A percentile compares a stretch with the other conserved stretches of the same genome.
phyloP scores from a whole-genome alignment of 2,113 vertebrate genomes.

The Lichenostomus cassidix region DNA sequence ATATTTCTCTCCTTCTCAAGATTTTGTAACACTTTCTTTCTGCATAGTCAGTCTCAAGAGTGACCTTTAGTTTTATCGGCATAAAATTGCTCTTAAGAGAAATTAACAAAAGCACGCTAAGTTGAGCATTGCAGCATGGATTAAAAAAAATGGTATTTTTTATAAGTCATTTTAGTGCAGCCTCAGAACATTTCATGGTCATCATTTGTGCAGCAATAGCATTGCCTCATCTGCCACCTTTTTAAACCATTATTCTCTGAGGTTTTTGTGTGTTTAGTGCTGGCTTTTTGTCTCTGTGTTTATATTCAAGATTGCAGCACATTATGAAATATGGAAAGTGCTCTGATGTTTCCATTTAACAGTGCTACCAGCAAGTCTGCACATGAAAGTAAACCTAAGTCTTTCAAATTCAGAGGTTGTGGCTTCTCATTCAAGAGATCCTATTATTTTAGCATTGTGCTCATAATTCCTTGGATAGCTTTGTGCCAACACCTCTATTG shows the following conservation, averaged over 20 bases:
- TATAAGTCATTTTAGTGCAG: neutral
- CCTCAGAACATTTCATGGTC: neutral
- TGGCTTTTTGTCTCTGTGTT: neutral
- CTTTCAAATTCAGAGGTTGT: conserved; percentile 1
- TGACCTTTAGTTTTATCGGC: neutral
- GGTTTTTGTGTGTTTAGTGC: neutral
- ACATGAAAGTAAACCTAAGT: neutral
- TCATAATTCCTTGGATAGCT: neutral
- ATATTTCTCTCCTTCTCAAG: neutral
- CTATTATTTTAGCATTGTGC: conserved; percentile 14
- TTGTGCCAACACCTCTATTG: conserved; percentile 14
- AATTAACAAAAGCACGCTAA: neutral
- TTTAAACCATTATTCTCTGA: neutral
- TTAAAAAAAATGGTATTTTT: neutral
- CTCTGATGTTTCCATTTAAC: neutral
- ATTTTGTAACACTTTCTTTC: neutral
- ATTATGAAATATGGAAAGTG: neutral
- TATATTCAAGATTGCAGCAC: neutral
- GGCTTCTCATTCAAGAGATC: conserved; percentile 1
- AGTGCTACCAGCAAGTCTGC: neutral
- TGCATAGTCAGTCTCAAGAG: neutral
- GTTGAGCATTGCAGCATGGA: neutral
- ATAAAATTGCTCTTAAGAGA: neutral
- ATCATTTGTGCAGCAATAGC: neutral
- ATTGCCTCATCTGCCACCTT: neutral